Base-by-base conservation (phyloP, 1,140 invertebrate species). In the Helicoverpa armigera region DNA sequence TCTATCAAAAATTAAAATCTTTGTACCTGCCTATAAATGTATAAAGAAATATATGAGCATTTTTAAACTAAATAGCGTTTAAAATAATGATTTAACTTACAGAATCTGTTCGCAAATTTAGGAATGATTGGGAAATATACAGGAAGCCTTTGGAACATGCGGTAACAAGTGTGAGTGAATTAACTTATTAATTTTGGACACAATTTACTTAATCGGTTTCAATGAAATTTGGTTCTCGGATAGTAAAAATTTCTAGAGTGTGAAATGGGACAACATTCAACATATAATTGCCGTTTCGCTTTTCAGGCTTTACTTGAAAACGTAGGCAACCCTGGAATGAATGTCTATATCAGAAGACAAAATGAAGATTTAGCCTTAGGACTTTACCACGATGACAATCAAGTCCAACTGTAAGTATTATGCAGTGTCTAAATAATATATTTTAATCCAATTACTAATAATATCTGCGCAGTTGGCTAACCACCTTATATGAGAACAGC, bases 391-490 rank as follows among this genome's bases (percentile, higher is more conserved):
- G 75, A 78, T n/a, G 90, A 92, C 74, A 87, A 88, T 70, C 79
- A 89, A 7, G 86, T 92, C 4, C 82, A 85, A 31, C 31, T 91
- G 91, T 93, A 82, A 84, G 91, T 88, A 72, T 61, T 82, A 11
- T 43, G 43, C 35, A 23, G 2, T 35, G 23, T 23, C 23, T 23
- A 1, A n/a, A 1, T 23, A 23, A 23, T 23, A 23, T 23, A 23
- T 23, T 23, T 23, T 23, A 23, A 23, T 23, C 2, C 23, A 23
- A 23, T 23, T 23, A 23, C 23, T 23, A 23, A 23, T 23, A 23
- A 23, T 23, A 23, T 2, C 23, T 23, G 23, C 23, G 23, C 23
- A 23, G 23, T 23, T 23, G 23, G 23, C 23, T 23, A 23, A 23
- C 2, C 23, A 1, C 23, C 23, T 23, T 23, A 23, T 1, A 23